Evolutionary conservation across 2,797 vertebrate genomes (phyloP).

Genomic region (Macrochelys suwanniensis): DNA sequence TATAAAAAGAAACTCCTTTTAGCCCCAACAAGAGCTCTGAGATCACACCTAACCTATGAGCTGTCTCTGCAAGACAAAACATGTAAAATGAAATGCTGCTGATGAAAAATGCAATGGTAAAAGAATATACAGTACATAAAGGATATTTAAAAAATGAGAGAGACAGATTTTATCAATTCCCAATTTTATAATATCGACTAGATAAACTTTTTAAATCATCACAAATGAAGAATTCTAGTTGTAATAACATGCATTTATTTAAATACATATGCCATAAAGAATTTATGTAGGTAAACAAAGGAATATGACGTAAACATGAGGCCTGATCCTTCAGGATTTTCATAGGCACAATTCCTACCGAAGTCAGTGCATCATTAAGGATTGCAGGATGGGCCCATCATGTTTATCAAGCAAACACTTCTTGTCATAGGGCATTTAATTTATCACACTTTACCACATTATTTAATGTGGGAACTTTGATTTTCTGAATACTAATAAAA

Average conservation of each 20-base stretch:
- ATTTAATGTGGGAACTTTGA: conserved; percentile 18
- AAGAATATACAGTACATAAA: background rate
- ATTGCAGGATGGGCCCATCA: background rate
- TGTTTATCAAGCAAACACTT: background rate
- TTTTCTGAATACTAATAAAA: conserved; percentile 59
- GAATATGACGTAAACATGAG: background rate
- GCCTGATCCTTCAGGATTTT: conserved; percentile 8
- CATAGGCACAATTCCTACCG: background rate
- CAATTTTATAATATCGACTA: background rate
- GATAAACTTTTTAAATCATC: background rate
- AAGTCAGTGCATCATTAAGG: background rate
- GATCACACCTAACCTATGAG: background rate
- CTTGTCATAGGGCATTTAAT: background rate
- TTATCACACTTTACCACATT: background rate
- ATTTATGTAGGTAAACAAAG: conserved; percentile 4
- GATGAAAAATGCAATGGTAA: background rate
- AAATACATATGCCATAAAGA: background rate
- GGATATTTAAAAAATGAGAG: background rate
- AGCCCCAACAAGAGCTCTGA: background rate
- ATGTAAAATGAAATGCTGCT: background rate
- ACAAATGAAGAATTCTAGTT: conserved; percentile 14
- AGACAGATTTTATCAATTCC: background rate
- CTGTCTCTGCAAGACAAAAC: conserved; percentile 19
- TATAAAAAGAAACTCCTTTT: background rate
- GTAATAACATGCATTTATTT: background rate